A percentile compares a stretch with the other conserved stretches of the same genome.
phyloP scores from a whole-genome alignment of 2,113 vertebrate species.

The Onychostruthus taczanowskii region DNA sequence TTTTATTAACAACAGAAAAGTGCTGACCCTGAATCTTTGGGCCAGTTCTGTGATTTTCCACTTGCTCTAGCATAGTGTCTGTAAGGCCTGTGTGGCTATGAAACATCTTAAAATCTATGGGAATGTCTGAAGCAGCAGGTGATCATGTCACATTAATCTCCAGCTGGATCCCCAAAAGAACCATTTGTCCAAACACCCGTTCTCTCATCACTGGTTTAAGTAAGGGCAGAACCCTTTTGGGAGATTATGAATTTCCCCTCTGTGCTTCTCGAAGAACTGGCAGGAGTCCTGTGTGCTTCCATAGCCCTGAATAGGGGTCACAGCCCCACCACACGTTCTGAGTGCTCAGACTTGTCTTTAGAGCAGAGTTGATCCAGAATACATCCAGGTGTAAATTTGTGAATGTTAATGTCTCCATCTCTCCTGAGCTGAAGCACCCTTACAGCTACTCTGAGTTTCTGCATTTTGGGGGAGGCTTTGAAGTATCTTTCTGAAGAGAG shows the following conservation, averaged over 20 bases:
- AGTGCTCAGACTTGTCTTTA: not conserved
- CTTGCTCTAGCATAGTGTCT: not conserved
- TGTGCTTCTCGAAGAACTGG: fast-evolving
- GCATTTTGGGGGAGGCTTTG: not conserved
- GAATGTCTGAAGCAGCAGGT: not conserved
- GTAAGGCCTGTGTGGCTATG: not conserved
- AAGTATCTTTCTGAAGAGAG: not conserved
- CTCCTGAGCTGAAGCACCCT: not conserved
- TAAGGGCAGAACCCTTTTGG: not conserved
- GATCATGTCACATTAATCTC: not conserved
- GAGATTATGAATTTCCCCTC: not conserved
- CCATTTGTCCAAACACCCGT: not conserved
- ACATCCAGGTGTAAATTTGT: not conserved
- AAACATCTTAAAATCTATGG: not conserved
- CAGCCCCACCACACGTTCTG: not conserved
- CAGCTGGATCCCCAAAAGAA: not conserved
- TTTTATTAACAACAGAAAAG: not conserved
- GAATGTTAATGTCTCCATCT: not conserved
- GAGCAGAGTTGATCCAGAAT: not conserved
- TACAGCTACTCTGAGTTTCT: not conserved
- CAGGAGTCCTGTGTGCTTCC: not conserved
- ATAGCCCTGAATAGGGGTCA: not conserved
- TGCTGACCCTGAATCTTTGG: not conserved
- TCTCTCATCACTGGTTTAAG: not conserved
- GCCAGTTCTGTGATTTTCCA: not conserved